Evolutionary conservation across 2,797 vertebrate species (phyloP).

Genomic region (Gallirallus australis): DNA sequence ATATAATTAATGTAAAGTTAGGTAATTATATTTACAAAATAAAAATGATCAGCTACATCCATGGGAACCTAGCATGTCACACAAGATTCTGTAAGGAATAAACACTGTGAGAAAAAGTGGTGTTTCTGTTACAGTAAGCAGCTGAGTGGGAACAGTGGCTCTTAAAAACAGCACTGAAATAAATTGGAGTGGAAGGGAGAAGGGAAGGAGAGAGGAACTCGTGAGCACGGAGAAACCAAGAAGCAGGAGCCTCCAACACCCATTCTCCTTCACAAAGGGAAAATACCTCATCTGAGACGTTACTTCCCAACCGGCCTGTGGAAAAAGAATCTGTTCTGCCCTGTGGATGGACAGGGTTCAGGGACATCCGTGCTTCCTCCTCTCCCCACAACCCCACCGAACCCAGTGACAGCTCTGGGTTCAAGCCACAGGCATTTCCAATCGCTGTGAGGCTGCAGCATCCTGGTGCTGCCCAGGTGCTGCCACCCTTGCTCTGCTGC

Average conservation of each 20-base stretch:
- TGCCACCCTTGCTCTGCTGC: rapidly evolving
- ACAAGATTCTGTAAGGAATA: conserved; percentile 70
- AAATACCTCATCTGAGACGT: rapidly evolving
- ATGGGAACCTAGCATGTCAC: conserved; percentile 73
- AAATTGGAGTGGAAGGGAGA: neutral
- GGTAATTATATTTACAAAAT: conserved; percentile 82
- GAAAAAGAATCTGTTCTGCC: neutral
- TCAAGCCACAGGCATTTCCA: neutral
- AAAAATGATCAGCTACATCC: conserved; percentile 80
- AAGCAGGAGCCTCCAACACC: neutral
- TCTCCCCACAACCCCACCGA: rapidly evolving
- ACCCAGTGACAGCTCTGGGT: neutral
- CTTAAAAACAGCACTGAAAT: conserved; percentile 42
- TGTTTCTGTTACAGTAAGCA: conserved; percentile 48
- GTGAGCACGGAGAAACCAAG: neutral
- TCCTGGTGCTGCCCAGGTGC: rapidly evolving
- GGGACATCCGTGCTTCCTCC: neutral
- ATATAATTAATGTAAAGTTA: conserved; percentile 81
- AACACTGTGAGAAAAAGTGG: conserved; percentile 74
- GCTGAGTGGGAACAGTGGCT: neutral
- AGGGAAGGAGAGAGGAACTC: neutral
- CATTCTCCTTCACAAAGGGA: neutral
- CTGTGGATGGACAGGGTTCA: neutral
- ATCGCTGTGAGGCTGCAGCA: neutral
- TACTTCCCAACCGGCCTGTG: neutral